phyloP scores from a whole-genome alignment of 2,888 invertebrate species.

The Chrysopilus asiliformis region DNA sequence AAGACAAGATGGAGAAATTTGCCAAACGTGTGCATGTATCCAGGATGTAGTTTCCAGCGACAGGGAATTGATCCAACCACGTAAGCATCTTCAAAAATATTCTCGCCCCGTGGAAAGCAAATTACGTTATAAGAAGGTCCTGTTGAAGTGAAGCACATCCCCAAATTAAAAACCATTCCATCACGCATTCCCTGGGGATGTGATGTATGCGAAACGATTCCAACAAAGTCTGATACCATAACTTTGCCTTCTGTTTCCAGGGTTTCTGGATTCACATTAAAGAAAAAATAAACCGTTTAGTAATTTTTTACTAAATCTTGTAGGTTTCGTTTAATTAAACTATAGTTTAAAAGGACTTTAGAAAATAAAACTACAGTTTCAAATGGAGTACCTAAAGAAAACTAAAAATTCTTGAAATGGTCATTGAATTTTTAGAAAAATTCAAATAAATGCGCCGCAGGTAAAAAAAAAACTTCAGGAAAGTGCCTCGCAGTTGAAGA shows the following conservation, averaged over 20 bases:
- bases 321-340: too few species aligned
- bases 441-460: too few species aligned
- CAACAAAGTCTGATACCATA: constrained; percentile 48
- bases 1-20: constrained; percentile 15
- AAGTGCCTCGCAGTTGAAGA: too few species aligned
- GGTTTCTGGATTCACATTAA: constrained; percentile 62
- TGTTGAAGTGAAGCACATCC: constrained; percentile 53
- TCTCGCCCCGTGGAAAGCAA: constrained; percentile 47
- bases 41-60: constrained; percentile 66
- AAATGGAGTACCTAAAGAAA: too few species aligned
- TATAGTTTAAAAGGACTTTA: too few species aligned
- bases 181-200: constrained; percentile 66
- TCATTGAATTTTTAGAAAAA: too few species aligned
- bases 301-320: too few species aligned
- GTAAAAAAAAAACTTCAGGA: too few species aligned
- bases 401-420: too few species aligned
- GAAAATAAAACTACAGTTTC: too few species aligned
- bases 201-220: constrained; percentile 67
- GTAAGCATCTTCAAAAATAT: constrained; percentile 55
- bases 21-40: constrained; percentile 89
- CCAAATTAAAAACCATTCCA: constrained; percentile 58
- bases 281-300: too few species aligned
- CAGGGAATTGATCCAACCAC: constrained; percentile 58
- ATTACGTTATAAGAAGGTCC: constrained; percentile 57
- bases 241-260: constrained; percentile 61